Evolutionary conservation across 2,797 vertebrate genomes (phyloP), one percentile per base, ranked within the genome.

Genomic region (Urophycis tenuis): DNA sequence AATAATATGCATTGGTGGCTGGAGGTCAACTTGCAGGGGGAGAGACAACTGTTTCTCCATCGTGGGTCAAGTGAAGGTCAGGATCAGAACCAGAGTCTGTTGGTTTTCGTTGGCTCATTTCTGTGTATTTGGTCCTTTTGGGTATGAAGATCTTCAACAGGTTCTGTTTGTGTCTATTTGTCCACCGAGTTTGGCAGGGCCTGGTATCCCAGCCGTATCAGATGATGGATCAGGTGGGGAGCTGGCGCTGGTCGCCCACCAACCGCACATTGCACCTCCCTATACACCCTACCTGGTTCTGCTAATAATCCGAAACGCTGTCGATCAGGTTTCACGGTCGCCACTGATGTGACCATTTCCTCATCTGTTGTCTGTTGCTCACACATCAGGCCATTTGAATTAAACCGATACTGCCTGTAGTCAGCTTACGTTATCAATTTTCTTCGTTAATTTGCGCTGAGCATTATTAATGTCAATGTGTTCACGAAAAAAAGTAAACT

Each of bases 171-270:
- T n/a, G n/a, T 11, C 12, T 70, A 36, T 36, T 31, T 5, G 64
- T 33, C 53, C 15, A 33, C n/a, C 1, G 22, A 29, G 14, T 35
- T 41, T 39, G 41, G 11, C 71, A 8, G 15, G 64, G 12, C 72
- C 31, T 71, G 17, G 60, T n/a, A 22, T 25, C 33, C 2, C 22
- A 41, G 6, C 25, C 49, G 10, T 30, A 0, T n/a, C n/a, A n/a
- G n/a, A n/a, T n/a, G n/a, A n/a, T 94, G 86, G 91, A 89, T 10
- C 93, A 92, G 81, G 85, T 92, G 96, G 97, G 78, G 97, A 98
- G 88, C 93, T 99, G 85, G 96, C 97, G 1, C 91, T 99, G 25
- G 96, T 99, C 88, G 97, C 95, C 88, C 98, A 98, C 89, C 98
- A 96, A 91, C 96, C 96, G 33, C 92, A 30, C 29, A 31, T 32